Base-by-base conservation (phyloP, 2,113 vertebrate species). In the Podilymbus podiceps region DNA sequence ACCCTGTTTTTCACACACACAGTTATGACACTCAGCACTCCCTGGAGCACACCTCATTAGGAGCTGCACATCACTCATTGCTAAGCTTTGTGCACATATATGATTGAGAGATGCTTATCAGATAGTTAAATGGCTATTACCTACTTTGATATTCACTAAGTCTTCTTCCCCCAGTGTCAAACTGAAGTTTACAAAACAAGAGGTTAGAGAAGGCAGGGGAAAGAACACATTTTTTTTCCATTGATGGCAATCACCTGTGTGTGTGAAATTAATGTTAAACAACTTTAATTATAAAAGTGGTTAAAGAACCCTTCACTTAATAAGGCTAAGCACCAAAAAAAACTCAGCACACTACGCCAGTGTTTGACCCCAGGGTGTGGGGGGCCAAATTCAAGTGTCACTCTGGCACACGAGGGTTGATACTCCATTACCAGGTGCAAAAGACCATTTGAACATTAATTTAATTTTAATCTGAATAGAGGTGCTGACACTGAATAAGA, bases 351-450 rank as follows among this genome's bases (percentile, higher is more conserved):
- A 12, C 21, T 30, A 25, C 17, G 38, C 22, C 73, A 75, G 19
- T 33, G 12, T 33, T 69, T 63, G 40, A 47, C 21, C 25, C 62
- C 33, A 33, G 18, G 5, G 28, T 42, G 24, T 10, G 19, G 52
- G 7, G 64, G 46, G 33, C 62, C 31, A 47, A 42, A 27, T 25
- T 58, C 62, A 80, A 31, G 25, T 35, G 16, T 30, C 66, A 76
- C 19, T 22, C 19, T 2, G 2, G 18, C 67, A 75, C 9, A 18
- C 0, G 3, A 22, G 5, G 9, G 27, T 42, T 50, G 28, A 11
- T 50, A 68, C 31, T 74, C 44, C 60, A 40, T 23, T 50, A 63
- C 9, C 15, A 24, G 12, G 18, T 49, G 30, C n/a, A 33, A 75
- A 56, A 88, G 18, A 38, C 13, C 21, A 20, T 53, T 42, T 69